phyloP scores from a whole-genome alignment of 2,888 invertebrate genomes.

The Drosophila antonietae region DNA sequence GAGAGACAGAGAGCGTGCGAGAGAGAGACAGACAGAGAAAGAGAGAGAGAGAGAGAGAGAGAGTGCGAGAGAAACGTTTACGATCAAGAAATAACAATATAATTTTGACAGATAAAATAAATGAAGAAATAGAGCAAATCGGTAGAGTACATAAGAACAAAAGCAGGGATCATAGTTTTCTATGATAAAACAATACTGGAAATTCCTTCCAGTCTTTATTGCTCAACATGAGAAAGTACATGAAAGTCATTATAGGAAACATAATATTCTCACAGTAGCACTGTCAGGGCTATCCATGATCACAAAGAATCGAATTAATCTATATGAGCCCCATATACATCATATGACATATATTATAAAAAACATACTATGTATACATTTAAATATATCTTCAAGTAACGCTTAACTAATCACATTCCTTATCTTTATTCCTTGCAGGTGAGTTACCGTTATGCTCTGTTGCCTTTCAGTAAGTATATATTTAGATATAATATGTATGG shows the following conservation, averaged over 20 bases:
- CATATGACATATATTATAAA: no score
- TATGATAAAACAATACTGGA: no score
- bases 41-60: background rate
- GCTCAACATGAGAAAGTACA: no score
- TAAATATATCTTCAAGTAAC: background rate
- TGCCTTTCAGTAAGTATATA: slow-evolving; percentile 19
- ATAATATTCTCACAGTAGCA: background rate
- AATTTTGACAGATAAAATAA: no score
- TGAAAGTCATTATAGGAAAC: background rate
- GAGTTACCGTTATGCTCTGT: slow-evolving; percentile 29
- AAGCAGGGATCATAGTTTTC: no score
- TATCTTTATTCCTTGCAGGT: slow-evolving; percentile 59
- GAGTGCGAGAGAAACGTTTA: background rate
- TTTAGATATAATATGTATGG: background rate
- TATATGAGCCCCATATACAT: no score
- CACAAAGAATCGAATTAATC: background rate
- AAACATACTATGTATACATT: no score
- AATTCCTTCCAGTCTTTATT: no score
- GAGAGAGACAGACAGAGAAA: no score
- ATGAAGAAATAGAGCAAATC: no score
- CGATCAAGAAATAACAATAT: background rate
- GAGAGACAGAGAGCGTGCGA: no score
- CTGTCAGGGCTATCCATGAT: background rate
- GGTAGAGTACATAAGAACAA: no score
- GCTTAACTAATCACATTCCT: slow-evolving; percentile 10